phyloP scores from a whole-genome alignment of 2,888 invertebrate species.

The Agrilus mali region DNA sequence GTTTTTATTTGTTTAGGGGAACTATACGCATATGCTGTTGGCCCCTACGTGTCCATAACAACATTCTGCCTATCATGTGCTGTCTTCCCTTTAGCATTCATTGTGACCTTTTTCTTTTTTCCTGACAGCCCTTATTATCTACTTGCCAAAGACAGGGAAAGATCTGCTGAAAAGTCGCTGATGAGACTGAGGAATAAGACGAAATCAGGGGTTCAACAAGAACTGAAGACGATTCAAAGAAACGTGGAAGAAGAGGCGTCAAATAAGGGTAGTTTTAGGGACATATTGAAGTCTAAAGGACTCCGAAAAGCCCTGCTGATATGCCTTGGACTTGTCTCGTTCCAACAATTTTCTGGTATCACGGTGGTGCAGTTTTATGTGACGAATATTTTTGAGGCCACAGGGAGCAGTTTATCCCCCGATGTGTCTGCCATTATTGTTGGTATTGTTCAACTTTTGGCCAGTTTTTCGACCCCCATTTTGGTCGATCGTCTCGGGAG shows the following conservation, averaged over 20 bases:
- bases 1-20: slow-evolving; percentile 56
- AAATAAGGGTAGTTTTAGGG: slow-evolving; percentile 30
- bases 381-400: slow-evolving; percentile 52
- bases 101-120: slow-evolving; percentile 50
- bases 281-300: slow-evolving; percentile 47
- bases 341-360: slow-evolving; percentile 70
- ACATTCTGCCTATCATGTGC: slow-evolving; percentile 16
- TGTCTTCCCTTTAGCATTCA: slow-evolving; percentile 24
- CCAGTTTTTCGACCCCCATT: slow-evolving; percentile 57
- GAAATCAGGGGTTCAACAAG: slow-evolving; percentile 45
- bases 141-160: slow-evolving; percentile 40
- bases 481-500: slow-evolving; percentile 66
- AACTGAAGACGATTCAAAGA: slow-evolving; percentile 33
- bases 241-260: slow-evolving; percentile 23
- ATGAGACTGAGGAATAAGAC: slow-evolving; percentile 53
- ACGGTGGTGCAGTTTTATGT: slow-evolving; percentile 67
- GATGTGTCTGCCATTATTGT: slow-evolving; percentile 62
- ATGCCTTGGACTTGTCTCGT: slow-evolving; percentile 54
- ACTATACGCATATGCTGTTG: slow-evolving; percentile 33
- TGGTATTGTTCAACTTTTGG: slow-evolving; percentile 56
- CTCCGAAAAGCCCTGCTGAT: slow-evolving; percentile 62
- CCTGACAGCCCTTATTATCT: slow-evolving; percentile 67
- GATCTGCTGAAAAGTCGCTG: slow-evolving; percentile 51
- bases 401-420: slow-evolving; percentile 48
- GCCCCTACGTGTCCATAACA: slow-evolving; percentile 16